Percentiles rank a stretch among this genome's conserved stretches.
Evolutionary conservation across 2,888 invertebrate genomes (phyloP).

Genomic region (Apeira syringaria): DNA sequence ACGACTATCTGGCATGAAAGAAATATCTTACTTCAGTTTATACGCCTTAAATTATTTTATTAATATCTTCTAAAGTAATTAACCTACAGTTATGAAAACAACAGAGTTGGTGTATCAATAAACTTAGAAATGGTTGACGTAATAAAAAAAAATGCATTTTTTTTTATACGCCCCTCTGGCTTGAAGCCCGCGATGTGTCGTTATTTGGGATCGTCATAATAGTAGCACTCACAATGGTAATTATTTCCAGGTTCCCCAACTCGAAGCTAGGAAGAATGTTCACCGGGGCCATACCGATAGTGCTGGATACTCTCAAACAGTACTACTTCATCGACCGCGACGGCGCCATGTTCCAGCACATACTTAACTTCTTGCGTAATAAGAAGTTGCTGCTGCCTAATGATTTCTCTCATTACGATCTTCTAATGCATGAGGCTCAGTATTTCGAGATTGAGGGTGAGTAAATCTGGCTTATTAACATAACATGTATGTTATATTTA

Average conservation of each 20-base stretch:
- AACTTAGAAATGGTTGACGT: too few species aligned
- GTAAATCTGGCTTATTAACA: constrained; percentile 65
- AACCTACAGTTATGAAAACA: too few species aligned
- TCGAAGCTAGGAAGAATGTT: constrained; percentile 96
- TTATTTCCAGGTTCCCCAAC: constrained; percentile 94
- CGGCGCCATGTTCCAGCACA: constrained; percentile 98
- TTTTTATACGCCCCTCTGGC: too few species aligned
- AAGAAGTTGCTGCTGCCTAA: constrained; percentile 93
- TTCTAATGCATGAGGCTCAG: constrained; percentile 94
- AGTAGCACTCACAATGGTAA: too few species aligned
- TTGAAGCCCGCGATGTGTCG: too few species aligned
- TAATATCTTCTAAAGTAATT: too few species aligned
- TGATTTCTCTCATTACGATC: constrained; percentile 93
- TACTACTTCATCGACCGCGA: constrained; percentile 99
- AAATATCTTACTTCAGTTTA: too few species aligned
- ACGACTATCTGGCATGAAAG: too few species aligned
- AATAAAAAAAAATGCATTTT: too few species aligned
- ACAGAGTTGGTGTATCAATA: too few species aligned
- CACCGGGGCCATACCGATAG: constrained; percentile 97
- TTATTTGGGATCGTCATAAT: too few species aligned
- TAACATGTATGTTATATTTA: background rate
- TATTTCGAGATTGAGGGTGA: constrained; percentile 95
- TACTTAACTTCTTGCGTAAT: constrained; percentile 97
- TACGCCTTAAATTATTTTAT: too few species aligned
- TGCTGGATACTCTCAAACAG: constrained; percentile 97